A percentile compares a stretch with the other conserved stretches of the same genome.
Conservation (phyloP, 2,797 vertebrate genomes). For the Lagodon rhomboides region DNA sequence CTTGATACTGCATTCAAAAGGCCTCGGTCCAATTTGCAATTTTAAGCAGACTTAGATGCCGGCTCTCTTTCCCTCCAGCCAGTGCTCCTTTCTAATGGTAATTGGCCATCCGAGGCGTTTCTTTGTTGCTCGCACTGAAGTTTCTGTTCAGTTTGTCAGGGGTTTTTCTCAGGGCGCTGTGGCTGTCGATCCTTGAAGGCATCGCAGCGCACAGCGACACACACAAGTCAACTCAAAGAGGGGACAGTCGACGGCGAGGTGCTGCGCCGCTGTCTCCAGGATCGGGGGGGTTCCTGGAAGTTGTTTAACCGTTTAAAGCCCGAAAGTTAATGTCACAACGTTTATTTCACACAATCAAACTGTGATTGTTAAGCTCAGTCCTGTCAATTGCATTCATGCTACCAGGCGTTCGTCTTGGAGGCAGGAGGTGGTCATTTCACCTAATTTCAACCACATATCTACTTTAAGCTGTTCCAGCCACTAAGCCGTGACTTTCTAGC, state of each 20-base stretch:
- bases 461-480: too few relatives aligned
- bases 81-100: slow-evolving; percentile 60
- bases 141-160: slow-evolving; percentile 30
- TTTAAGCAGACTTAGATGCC: slow-evolving; percentile 47
- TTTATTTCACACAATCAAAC: background rate
- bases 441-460: too few relatives aligned
- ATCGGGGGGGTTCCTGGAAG: background rate
- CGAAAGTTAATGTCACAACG: background rate
- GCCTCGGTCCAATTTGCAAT: slow-evolving; percentile 54
- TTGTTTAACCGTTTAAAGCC: background rate
- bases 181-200: slow-evolving; percentile 18
- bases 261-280: background rate
- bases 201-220: background rate
- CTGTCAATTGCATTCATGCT: background rate
- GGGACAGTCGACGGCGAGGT: background rate
- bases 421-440: too few relatives aligned
- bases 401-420: background rate
- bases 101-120: slow-evolving; percentile 28
- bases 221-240: background rate
- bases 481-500: too few relatives aligned
- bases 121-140: slow-evolving; percentile 43
- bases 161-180: slow-evolving; percentile 33
- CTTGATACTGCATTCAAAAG: slow-evolving; percentile 54
- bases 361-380: background rate
- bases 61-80: slow-evolving; percentile 35